Evolutionary conservation across 1,140 invertebrate genomes (phyloP).

Genomic region (Atta texana): DNA sequence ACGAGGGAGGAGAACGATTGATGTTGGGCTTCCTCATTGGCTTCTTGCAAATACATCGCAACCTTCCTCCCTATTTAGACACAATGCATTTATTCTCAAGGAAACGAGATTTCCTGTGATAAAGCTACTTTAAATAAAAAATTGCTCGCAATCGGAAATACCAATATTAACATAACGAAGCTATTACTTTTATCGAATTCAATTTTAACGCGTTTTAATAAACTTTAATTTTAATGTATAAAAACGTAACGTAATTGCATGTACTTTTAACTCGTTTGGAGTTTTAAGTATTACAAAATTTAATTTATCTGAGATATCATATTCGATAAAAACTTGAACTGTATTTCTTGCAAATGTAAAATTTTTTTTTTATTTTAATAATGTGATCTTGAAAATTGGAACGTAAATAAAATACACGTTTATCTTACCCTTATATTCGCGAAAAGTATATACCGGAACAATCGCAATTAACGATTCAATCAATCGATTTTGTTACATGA

Average conservation of each 20-base stretch:
- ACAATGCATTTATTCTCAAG: not conserved
- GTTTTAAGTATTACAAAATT: slow-evolving; percentile 9
- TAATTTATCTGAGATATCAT: not conserved
- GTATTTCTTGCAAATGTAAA: not conserved
- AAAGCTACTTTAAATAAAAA: not conserved
- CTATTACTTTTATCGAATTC: not conserved
- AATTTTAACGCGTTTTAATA: slow-evolving; percentile 5
- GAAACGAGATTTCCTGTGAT: not conserved
- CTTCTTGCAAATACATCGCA: not conserved
- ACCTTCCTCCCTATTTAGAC: not conserved
- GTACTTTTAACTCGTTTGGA: not conserved
- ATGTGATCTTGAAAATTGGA: not conserved
- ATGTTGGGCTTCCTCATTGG: slow-evolving; percentile 8
- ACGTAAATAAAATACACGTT: not conserved
- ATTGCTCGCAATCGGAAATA: not conserved
- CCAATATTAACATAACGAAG: not conserved
- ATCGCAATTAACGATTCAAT: slow-evolving; percentile 20
- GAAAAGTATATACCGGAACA: not conserved
- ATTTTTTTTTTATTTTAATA: not conserved
- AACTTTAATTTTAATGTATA: not conserved
- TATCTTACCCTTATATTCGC: not conserved
- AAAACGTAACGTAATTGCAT: not conserved
- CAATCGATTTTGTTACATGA: slow-evolving; percentile 26
- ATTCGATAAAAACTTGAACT: not conserved
- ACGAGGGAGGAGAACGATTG: slow-evolving; percentile 3